Percentiles rank a stretch among this genome's conserved stretches.
phyloP scores from a whole-genome alignment of 2,113 vertebrate species.

The Nesoenas mayeri region DNA sequence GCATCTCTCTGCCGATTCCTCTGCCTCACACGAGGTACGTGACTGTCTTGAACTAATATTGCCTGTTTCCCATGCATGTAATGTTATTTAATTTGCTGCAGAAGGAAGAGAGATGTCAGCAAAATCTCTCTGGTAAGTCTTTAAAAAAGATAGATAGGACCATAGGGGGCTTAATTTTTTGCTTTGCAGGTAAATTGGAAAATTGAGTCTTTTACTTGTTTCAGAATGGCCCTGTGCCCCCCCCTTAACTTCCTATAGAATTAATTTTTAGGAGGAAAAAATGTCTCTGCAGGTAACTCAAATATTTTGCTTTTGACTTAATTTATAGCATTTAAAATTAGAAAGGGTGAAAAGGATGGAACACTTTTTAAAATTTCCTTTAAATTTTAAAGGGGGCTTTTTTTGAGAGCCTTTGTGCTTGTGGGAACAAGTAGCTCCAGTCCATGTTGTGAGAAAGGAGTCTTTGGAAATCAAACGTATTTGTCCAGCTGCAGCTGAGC shows the following conservation, averaged over 20 bases:
- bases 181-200: background rate
- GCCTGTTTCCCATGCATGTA: background rate
- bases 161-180: background rate
- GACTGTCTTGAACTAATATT: fast-evolving
- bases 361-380: background rate
- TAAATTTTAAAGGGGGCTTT: background rate
- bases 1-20: conserved; percentile 96
- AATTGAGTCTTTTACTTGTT: background rate
- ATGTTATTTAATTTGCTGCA: background rate
- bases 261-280: background rate
- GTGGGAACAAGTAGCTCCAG: background rate
- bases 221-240: background rate
- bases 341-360: background rate
- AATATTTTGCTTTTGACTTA: background rate
- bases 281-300: background rate
- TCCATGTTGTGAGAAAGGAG: background rate
- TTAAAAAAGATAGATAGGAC: background rate
- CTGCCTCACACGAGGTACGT: conserved; percentile 92
- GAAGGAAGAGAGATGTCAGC: background rate
- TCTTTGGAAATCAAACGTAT: fast-evolving
- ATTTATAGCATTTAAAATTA: background rate
- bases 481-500: fast-evolving
- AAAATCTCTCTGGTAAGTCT: background rate
- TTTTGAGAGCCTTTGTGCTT: background rate
- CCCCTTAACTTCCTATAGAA: background rate